Percentiles rank a stretch among this genome's conserved stretches.
Evolutionary conservation across 2,888 invertebrate species (phyloP).

Genomic region (Drosophila neotestacea): DNA sequence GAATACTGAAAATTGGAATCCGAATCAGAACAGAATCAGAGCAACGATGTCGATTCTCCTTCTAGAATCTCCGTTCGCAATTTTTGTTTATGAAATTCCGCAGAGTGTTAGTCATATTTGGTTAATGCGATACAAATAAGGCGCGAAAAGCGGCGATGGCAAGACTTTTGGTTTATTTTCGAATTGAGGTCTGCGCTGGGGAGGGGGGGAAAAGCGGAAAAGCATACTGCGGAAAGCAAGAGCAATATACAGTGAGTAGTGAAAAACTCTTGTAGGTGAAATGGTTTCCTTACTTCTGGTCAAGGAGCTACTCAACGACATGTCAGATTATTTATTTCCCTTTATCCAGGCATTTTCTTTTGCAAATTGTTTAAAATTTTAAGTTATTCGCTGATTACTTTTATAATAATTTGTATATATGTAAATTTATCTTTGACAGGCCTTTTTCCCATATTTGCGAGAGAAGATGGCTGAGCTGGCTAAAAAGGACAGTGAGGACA

Average conservation of each 20-base stretch:
- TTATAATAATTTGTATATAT: neutral
- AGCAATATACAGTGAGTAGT: conserved; percentile 44
- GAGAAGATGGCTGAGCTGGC: conserved; percentile 47
- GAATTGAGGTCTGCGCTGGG: conserved; percentile 50
- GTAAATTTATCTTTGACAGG: conserved; percentile 22
- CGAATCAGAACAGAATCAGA: neutral
- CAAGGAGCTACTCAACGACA: conserved; percentile 31
- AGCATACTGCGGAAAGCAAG: conserved; percentile 1
- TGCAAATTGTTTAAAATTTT: conserved; percentile 35
- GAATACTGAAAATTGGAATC: neutral
- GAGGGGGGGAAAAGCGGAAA: neutral
- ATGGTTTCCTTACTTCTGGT: conserved; percentile 15
- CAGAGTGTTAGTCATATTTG: conserved; percentile 61
- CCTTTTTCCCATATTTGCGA: conserved; percentile 24
- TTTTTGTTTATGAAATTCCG: conserved; percentile 77
- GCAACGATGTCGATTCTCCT: conserved; percentile 3
- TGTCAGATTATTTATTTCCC: conserved; percentile 23
- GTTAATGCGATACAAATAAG: conserved; percentile 69
- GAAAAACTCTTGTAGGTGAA: neutral
- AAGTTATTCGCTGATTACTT: neutral
- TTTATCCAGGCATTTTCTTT: conserved; percentile 16
- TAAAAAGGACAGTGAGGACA: conserved; percentile 65
- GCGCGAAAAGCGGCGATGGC: conserved; percentile 65
- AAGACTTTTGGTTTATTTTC: conserved; percentile 57
- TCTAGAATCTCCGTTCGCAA: conserved; percentile 47